Evolutionary conservation across 2,888 invertebrate species (phyloP).

Genomic region (Cephus nigrinus): DNA sequence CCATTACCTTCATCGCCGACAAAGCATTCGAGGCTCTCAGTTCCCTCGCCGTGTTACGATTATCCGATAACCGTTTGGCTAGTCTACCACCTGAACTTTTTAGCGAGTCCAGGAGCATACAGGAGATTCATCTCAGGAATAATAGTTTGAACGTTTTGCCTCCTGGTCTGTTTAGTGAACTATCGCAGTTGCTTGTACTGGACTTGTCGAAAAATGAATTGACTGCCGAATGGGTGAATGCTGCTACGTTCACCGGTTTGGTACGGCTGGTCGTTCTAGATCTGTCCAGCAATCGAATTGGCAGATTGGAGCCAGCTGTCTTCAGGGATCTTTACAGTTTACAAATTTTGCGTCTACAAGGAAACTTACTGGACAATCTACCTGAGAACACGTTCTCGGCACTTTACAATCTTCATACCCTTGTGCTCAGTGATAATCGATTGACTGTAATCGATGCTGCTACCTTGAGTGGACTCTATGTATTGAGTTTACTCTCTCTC

Average conservation of each 20-base stretch:
- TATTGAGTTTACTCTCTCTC: slow-evolving; percentile 80
- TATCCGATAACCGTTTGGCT: slow-evolving; percentile 84
- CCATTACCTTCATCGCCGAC: slow-evolving; percentile 80
- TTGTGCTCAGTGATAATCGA: slow-evolving; percentile 85
- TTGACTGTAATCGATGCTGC: slow-evolving; percentile 80
- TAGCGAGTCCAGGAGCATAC: slow-evolving; percentile 80
- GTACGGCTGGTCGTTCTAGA: slow-evolving; percentile 82
- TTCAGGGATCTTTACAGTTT: slow-evolving; percentile 83
- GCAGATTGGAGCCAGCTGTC: slow-evolving; percentile 79
- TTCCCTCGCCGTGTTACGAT: slow-evolving; percentile 78
- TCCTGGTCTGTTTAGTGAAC: slow-evolving; percentile 81
- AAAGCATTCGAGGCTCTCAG: slow-evolving; percentile 81
- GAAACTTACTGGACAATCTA: slow-evolving; percentile 81
- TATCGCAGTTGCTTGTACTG: slow-evolving; percentile 79
- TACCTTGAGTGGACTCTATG: slow-evolving; percentile 81
- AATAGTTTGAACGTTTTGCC: slow-evolving; percentile 85
- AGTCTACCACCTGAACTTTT: slow-evolving; percentile 86
- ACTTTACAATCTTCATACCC: slow-evolving; percentile 81
- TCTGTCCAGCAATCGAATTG: slow-evolving; percentile 80
- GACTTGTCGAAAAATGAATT: slow-evolving; percentile 84
- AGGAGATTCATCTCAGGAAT: slow-evolving; percentile 84
- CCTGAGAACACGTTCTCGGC: slow-evolving; percentile 84
- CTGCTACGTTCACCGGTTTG: slow-evolving; percentile 82
- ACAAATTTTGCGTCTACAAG: slow-evolving; percentile 83
- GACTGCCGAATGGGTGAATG: slow-evolving; percentile 85